These are phyloP conservation scores for Apostichopus japonicus DNA, from an alignment of 35 echinoderm and acorn worm genomes.

Conservation along the genomic window DNA sequence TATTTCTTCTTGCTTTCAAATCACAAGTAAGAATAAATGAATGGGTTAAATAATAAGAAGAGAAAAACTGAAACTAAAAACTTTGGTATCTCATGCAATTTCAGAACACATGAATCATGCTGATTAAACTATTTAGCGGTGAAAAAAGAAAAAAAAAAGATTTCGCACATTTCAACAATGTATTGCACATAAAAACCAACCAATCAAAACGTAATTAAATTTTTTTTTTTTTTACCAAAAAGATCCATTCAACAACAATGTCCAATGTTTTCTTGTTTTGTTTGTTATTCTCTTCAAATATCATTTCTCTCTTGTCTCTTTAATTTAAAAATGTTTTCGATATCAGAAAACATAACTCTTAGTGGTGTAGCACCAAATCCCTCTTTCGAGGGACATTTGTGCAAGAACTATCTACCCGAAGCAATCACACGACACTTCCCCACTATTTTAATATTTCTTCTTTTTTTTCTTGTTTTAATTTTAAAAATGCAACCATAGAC, in stretches of 20 bases:
- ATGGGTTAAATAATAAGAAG: constrained; percentile 14
- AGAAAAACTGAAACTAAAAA: constrained; percentile 33
- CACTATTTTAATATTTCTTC: constrained; percentile 21
- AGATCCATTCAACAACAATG: constrained; percentile 16
- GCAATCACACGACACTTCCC: constrained; percentile 27
- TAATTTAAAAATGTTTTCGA: background rate
- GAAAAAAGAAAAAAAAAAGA: background rate
- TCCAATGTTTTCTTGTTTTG: background rate
- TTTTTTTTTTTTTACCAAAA: background rate
- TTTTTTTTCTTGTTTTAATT: constrained; percentile 21
- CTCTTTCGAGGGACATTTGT: constrained; percentile 19
- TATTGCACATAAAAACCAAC: constrained; percentile 59
- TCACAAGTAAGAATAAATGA: constrained; percentile 20
- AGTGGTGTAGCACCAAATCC: constrained; percentile 47
- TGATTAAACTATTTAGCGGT: constrained; percentile 31
- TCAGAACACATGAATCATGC: constrained; percentile 51
- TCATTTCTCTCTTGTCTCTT: background rate
- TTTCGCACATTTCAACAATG: constrained; percentile 57
- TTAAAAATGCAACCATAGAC: constrained; percentile 41
- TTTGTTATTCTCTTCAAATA: background rate
- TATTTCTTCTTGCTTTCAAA: background rate
- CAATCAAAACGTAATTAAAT: background rate
- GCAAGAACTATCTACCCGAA: constrained; percentile 54
- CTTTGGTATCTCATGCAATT: constrained; percentile 64
- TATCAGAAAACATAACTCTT: constrained; percentile 15